Percentiles rank a stretch among this genome's conserved stretches.
phyloP scores from a whole-genome alignment of 2,888 invertebrate genomes.

The Caenorhabditis sp. region DNA sequence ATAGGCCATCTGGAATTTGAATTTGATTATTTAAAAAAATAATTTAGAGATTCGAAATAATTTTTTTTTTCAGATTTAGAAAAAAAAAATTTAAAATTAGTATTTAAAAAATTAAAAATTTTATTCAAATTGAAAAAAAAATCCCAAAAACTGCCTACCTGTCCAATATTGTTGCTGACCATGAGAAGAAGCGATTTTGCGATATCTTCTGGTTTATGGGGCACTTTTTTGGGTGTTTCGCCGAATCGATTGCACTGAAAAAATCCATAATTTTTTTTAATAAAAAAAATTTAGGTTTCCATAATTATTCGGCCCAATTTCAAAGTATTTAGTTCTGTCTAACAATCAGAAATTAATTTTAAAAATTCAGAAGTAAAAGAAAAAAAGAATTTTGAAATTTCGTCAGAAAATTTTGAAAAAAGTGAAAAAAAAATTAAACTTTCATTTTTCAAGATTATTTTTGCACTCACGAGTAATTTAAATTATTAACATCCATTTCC shows the following conservation, averaged over 20 bases:
- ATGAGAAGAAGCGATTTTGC: conserved; percentile 87
- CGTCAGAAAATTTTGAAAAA: not conserved
- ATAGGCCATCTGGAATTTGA: conserved; percentile 87
- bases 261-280: conserved; percentile 1
- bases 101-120: no score
- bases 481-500: not conserved
- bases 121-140: conserved; percentile 87
- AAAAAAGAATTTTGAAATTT: not conserved
- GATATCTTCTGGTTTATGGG: conserved; percentile 67
- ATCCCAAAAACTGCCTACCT: conserved; percentile 88
- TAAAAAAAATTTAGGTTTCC: not conserved
- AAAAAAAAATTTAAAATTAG: no score
- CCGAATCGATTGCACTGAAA: conserved; percentile 55
- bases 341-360: no score
- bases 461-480: no score
- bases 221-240: conserved; percentile 21
- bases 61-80: no score
- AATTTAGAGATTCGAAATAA: no score
- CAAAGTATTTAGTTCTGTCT: no score
- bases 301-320: no score
- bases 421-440: no score
- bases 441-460: no score
- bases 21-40: no score
- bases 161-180: conserved; percentile 88
- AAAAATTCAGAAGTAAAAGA: no score